A percentile compares a stretch with the other conserved stretches of the same genome.
Conservation (phyloP, 2,113 vertebrate species). For the Microtus oregoni region DNA sequence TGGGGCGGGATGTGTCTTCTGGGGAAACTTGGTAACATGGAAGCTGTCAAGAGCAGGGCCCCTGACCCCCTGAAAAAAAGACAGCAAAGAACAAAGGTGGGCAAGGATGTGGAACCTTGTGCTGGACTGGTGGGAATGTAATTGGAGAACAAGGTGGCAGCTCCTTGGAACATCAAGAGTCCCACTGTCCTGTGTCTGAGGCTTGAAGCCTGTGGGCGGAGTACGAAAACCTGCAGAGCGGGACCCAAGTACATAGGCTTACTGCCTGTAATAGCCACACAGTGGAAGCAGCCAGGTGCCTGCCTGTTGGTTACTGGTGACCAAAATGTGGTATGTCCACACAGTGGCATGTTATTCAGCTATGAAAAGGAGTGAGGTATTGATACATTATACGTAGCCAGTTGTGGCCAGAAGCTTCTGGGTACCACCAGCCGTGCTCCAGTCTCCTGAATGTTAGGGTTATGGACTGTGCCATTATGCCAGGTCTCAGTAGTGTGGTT, state of each 20-base stretch:
- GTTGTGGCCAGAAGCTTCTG: neutral
- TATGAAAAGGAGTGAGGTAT: neutral
- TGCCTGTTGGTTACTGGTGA: neutral
- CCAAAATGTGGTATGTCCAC: neutral
- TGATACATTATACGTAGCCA: neutral
- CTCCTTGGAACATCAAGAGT: neutral
- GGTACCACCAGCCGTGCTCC: neutral
- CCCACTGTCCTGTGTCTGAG: neutral
- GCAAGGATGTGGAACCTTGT: neutral
- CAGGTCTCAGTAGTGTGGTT: neutral
- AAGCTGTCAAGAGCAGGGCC: neutral
- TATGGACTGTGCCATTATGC: too few relatives aligned
- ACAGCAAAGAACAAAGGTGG: neutral
- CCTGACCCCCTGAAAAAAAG: neutral
- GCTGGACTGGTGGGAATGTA: neutral
- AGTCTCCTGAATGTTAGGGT: neutral
- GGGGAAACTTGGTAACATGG: neutral
- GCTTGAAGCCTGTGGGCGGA: neutral
- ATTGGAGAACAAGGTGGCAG: neutral
- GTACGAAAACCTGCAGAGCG: neutral
- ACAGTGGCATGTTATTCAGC: neutral
- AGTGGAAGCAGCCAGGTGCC: neutral
- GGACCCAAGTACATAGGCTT: rapidly evolving
- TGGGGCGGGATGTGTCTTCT: neutral
- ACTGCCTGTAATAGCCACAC: rapidly evolving